Conservation (phyloP, 1,140 invertebrate genomes). For the Contarinia nasturtii region DNA sequence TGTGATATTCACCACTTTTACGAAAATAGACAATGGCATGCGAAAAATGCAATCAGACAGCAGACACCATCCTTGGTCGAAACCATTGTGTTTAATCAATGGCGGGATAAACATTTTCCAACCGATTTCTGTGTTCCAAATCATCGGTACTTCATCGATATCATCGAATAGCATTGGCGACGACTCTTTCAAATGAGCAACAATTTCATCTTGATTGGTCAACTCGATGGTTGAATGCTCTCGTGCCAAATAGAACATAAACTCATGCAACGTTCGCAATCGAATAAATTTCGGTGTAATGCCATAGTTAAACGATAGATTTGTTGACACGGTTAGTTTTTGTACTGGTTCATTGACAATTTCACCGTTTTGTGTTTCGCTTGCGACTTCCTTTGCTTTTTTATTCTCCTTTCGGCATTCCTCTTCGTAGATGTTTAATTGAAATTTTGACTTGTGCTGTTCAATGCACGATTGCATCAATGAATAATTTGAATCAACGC, state of each 20-base stretch:
- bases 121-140: constrained; percentile 30
- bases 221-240: constrained; percentile 29
- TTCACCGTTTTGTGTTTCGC: not conserved
- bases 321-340: not conserved
- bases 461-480: not conserved
- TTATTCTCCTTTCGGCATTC: not conserved
- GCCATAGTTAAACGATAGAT: not conserved
- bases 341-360: not conserved
- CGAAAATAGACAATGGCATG: constrained; percentile 50
- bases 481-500: not conserved
- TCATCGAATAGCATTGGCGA: constrained; percentile 18
- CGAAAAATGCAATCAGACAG: constrained; percentile 50
- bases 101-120: constrained; percentile 63
- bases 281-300: constrained; percentile 43
- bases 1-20: constrained; percentile 41
- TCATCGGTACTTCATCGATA: constrained; percentile 24
- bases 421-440: not conserved
- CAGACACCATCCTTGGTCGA: constrained; percentile 49
- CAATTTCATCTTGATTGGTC: constrained; percentile 20
- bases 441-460: not conserved
- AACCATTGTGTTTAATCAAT: constrained; percentile 37
- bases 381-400: not conserved
- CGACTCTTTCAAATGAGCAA: constrained; percentile 22
- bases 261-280: constrained; percentile 42
- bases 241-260: constrained; percentile 48